Evolutionary conservation across 2,113 vertebrate genomes (phyloP), one percentile per base, ranked within the genome.

Genomic region (Ranitomeya variabilis): DNA sequence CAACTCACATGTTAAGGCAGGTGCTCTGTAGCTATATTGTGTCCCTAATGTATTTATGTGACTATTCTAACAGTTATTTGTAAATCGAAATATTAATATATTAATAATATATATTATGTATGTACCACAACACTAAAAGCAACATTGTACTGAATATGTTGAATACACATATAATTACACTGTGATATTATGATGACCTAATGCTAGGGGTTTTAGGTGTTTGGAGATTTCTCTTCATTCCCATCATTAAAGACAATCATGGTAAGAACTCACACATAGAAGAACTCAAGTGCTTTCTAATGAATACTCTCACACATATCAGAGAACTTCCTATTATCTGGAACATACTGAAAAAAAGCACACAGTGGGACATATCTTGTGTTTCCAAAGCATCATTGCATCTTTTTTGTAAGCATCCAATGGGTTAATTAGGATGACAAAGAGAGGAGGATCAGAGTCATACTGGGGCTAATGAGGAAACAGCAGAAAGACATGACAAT

Each of bases 371-470:
- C 90, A 91, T 89, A 92, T 57, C 84, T 90, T 90, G 85, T 90
- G 90, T 91, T 90, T 92, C 94, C 95, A 95, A 95, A 96, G 94
- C 94, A 95, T 96, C 90, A 92, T 64, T 37, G 59, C 81, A 84
- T 89, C 60, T 67, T 83, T 83, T 83, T 84, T 66, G 31, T 81
- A 7, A 85, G 81, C 82, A 78, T 57, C 60, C 71, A 89, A 89
- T 67, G 87, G 87, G 87, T 95, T 95, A 95, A 94, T 95, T 95
- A 93, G 91, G 90, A 91, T 94, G 93, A 91, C 92, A 92, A 91
- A 91, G 93, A 92, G 91, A 91, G 92, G 92, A 78, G 92, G 94
- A 94, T 95, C 94, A 91, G 91, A 94, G 92, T 94, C 92, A 92
- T 92, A 92, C 90, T 91, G 92, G 91, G 94, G 90, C 93, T 94